phyloP scores from a whole-genome alignment of 2,888 invertebrate genomes.

The Eremobia ochroleuca region DNA sequence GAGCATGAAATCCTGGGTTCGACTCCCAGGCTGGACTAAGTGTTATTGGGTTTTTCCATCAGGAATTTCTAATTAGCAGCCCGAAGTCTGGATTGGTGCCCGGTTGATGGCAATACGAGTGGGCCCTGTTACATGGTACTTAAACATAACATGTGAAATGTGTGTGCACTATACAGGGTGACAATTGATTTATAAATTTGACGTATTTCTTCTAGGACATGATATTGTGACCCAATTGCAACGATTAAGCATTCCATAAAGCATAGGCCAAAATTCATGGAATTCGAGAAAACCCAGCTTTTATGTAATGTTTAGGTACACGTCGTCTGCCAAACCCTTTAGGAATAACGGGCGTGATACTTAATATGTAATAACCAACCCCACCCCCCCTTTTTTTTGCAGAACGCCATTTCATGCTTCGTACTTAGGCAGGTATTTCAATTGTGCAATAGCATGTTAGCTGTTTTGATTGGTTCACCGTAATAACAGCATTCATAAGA shows the following conservation, averaged over 20 bases:
- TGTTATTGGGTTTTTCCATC: not conserved
- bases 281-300: too few species aligned
- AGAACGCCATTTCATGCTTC: not conserved
- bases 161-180: too few species aligned
- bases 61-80: not conserved
- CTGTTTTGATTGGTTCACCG: conserved; percentile 6
- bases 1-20: not conserved
- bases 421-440: not conserved
- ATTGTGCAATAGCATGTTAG: not conserved
- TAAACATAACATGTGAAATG: too few species aligned
- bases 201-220: too few species aligned
- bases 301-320: too few species aligned
- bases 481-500: conserved; percentile 35
- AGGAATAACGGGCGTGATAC: not conserved
- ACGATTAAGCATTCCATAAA: too few species aligned
- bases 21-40: not conserved
- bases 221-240: too few species aligned
- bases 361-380: not conserved
- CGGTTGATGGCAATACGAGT: not conserved
- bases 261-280: too few species aligned
- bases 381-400: not conserved
- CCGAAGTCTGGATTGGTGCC: not conserved
- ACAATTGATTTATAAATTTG: too few species aligned
- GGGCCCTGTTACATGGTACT: too few species aligned
- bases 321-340: not conserved